Conservation (phyloP, 2,888 invertebrate genomes). For the Lepetodrilus schrolli region DNA sequence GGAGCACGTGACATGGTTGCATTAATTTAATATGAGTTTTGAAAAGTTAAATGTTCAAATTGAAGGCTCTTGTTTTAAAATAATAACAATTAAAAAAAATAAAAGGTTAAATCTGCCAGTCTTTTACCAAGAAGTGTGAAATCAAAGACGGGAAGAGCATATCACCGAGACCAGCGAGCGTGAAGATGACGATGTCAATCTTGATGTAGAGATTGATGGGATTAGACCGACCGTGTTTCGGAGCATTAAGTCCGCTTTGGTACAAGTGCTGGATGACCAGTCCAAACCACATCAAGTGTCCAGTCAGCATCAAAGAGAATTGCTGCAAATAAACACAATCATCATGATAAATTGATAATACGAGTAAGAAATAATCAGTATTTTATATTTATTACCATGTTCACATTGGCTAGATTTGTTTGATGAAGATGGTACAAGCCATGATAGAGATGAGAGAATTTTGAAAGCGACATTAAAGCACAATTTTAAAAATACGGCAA, state of each 20-base stretch:
- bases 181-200: background rate
- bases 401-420: no score
- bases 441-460: no score
- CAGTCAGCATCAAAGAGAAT: background rate
- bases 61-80: background rate
- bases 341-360: no score
- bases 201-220: conserved; percentile 14
- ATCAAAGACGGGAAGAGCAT: background rate
- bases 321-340: no score
- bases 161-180: background rate
- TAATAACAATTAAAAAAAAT: background rate
- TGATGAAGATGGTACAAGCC: no score
- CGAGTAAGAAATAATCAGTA: no score
- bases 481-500: no score
- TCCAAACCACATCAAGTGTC: background rate
- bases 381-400: no score
- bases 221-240: background rate
- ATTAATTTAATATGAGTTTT: background rate
- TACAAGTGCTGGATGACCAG: background rate
- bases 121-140: no score
- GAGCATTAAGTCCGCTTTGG: background rate
- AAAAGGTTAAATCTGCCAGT: no score
- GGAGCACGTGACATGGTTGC: no score
- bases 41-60: background rate
- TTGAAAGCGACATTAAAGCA: no score